These are phyloP conservation scores for Trichogramma dendrolimi DNA, from an alignment of 2,888 invertebrate genomes.

Conservation along the genomic window DNA sequence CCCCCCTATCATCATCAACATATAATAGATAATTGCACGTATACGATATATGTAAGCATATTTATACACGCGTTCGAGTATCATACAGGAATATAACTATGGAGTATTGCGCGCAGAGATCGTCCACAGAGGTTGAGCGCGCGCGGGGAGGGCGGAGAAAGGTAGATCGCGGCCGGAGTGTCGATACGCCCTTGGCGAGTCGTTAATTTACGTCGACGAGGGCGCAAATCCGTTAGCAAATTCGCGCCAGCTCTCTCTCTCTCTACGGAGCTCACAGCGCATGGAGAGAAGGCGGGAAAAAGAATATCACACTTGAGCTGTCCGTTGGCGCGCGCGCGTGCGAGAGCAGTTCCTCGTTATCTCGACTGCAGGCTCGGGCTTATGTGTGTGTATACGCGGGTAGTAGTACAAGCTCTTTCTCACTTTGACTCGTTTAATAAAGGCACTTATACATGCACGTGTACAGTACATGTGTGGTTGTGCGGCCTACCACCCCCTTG, in stretches of 20 bases:
- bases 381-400: too few relatives aligned
- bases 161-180: conserved; percentile 18
- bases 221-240: conserved; percentile 32
- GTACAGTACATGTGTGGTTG: too few relatives aligned
- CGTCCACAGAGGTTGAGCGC: conserved; percentile 4
- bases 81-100: neutral
- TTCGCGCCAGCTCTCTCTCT: conserved; percentile 21
- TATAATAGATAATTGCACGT: neutral
- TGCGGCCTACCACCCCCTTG: too few relatives aligned
- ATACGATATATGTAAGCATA: conserved; percentile 10
- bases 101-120: conserved; percentile 2
- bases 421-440: too few relatives aligned
- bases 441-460: too few relatives aligned
- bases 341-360: conserved; percentile 5
- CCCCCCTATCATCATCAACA: too few relatives aligned
- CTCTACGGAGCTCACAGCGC: neutral
- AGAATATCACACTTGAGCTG: neutral
- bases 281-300: conserved; percentile 15
- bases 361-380: neutral
- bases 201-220: conserved; percentile 34
- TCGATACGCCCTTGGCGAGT: conserved; percentile 30
- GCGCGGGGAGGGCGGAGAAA: conserved; percentile 1
- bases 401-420: too few relatives aligned
- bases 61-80: conserved; percentile 2
- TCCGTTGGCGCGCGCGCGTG: neutral